phyloP scores from a whole-genome alignment of 2,888 invertebrate genomes.

The Thumatha senex region DNA sequence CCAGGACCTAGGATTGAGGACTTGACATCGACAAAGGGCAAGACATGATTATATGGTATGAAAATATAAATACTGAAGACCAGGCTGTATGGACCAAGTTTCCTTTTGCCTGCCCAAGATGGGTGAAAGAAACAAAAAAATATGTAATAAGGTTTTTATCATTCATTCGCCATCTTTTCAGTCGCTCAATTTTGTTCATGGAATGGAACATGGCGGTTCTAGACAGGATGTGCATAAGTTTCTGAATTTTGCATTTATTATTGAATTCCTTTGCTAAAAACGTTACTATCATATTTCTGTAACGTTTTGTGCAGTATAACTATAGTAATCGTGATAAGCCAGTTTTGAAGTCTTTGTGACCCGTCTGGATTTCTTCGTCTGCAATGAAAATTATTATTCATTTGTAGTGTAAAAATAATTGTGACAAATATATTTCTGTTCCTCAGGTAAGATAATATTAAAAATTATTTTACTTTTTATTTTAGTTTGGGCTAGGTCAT shows the following conservation, averaged over 20 bases:
- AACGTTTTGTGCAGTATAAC: constrained; percentile 44
- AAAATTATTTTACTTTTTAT: constrained; percentile 30
- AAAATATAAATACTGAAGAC: no score
- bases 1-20: no score
- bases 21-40: no score
- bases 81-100: no score
- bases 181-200: constrained; percentile 53
- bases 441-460: constrained; percentile 74
- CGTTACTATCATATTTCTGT: constrained; percentile 41
- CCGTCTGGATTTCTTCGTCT: constrained; percentile 55
- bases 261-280: constrained; percentile 54
- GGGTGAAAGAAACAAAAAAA: no score
- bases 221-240: constrained; percentile 78
- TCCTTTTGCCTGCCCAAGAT: no score
- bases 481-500: constrained; percentile 18
- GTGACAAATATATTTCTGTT: constrained; percentile 75
- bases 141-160: no score
- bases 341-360: constrained; percentile 37
- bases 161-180: constrained; percentile 33
- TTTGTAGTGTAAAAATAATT: constrained; percentile 82
- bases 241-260: constrained; percentile 70
- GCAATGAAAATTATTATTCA: constrained; percentile 80
- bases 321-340: constrained; percentile 41
- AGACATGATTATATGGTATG: no score
- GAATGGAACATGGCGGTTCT: constrained; percentile 80